Base-by-base conservation (phyloP, 2,113 vertebrate species). In the Oreotrochilus melanogaster region DNA sequence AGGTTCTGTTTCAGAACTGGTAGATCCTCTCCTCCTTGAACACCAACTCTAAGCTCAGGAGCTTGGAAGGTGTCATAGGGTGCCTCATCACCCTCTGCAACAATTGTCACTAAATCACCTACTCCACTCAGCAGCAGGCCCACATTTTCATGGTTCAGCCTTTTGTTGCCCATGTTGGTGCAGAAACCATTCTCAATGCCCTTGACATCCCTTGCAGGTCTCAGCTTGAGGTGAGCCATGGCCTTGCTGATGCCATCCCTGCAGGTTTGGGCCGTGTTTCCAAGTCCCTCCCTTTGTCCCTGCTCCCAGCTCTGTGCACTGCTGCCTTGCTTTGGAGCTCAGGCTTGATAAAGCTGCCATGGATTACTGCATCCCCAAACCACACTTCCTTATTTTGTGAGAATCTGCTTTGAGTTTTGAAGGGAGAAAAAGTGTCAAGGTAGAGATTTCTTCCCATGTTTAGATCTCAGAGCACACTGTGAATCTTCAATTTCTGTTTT, bases 181-280 rank as follows among this genome's bases (percentile, higher is more conserved):
- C 21, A 54, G 72, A 39, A 91, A 50, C 10, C 30, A 27, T 61
- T 57, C 42, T 84, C n/a, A 4, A 21, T 64, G 50, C 27, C 67
- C n/a, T 58, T 42, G 45, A 22, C 8, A 7, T 13, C 14, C 33
- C 5, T 17, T 54, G 47, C 31, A 43, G 35, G 45, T 27, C 25
- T 65, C 62, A 42, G 33, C 42, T 7, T 45, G 39, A 61, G 47
- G 17, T 9, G 10, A 65, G 48, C 62, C 24, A 42, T 53, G 60
- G 18, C 28, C 19, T 51, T 78, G 45, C n/a, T 78, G 33, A 13
- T 43, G 60, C 48, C 50, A 37, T 2, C 12, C n/a, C 35, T 51
- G 58, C 31, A 31, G 0, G 1, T 11, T 17, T 31, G 56, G 42
- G 24, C 65, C 31, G 1, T 3, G 9, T 35, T 33, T 58, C 64